phyloP scores from a whole-genome alignment of 2,113 vertebrate species.

The Procavia capensis region DNA sequence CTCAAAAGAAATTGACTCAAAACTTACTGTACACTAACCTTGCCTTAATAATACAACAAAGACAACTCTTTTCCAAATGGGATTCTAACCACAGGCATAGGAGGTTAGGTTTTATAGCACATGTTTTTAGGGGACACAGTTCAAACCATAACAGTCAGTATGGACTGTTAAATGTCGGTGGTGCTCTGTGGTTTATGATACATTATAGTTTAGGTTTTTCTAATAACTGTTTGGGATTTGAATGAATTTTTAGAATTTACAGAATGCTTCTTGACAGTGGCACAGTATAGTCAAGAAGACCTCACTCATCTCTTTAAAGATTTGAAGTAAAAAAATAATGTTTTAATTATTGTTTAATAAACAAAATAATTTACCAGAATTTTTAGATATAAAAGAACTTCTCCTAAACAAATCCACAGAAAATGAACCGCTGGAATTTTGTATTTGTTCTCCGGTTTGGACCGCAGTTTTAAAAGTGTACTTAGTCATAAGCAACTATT shows the following conservation, averaged over 20 bases:
- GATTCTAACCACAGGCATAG: too few relatives aligned
- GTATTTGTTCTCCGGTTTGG: not conserved
- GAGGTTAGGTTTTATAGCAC: too few relatives aligned
- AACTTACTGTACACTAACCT: too few relatives aligned
- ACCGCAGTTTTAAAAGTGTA: not conserved
- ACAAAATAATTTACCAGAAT: not conserved
- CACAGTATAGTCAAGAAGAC: not conserved
- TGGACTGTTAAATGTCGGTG: too few relatives aligned
- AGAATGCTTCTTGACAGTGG: not conserved
- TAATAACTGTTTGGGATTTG: not conserved
- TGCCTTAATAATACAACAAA: too few relatives aligned
- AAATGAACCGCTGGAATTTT: not conserved
- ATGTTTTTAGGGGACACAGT: too few relatives aligned
- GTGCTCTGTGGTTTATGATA: not conserved
- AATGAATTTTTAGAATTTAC: conserved; percentile 15
- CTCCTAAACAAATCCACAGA: not conserved
- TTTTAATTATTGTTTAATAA: not conserved
- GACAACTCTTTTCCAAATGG: too few relatives aligned
- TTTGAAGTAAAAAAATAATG: conserved; percentile 2
- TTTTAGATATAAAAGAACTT: not conserved
- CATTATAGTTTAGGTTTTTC: not conserved
- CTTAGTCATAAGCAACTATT: conserved; percentile 25
- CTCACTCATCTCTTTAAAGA: not conserved
- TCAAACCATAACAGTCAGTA: too few relatives aligned
- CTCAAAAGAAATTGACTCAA: too few relatives aligned